Evolutionary conservation across 2,797 vertebrate species (phyloP).

Genomic region (Vultur gryphus): DNA sequence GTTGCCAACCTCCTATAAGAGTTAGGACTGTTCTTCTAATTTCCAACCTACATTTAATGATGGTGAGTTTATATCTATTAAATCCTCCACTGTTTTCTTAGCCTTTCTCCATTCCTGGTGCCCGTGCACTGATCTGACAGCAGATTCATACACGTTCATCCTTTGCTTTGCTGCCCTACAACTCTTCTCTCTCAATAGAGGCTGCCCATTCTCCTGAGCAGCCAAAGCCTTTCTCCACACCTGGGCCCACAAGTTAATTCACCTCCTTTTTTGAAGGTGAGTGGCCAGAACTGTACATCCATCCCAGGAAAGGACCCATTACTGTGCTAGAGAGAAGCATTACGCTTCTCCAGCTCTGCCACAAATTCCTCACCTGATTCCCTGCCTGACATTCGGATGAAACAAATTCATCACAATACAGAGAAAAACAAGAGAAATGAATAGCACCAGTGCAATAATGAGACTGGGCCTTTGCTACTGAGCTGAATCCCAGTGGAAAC

Average conservation of each 20-base stretch:
- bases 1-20: not conserved
- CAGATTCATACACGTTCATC: not conserved
- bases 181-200: not conserved
- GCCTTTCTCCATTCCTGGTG: not conserved
- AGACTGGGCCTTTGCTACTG: not conserved
- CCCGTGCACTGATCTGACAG: not conserved
- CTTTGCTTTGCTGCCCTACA: not conserved
- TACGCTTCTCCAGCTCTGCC: not conserved
- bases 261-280: not conserved
- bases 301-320: not conserved
- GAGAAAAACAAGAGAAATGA: not conserved
- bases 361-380: not conserved
- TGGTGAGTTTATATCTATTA: not conserved
- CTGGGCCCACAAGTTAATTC: not conserved
- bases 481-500: not conserved
- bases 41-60: not conserved
- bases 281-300: not conserved
- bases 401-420: not conserved
- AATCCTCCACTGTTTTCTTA: not conserved
- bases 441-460: not conserved
- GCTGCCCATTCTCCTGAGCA: not conserved
- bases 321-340: not conserved
- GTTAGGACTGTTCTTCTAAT: not conserved
- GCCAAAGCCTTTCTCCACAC: not conserved
- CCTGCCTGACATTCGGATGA: not conserved